phyloP scores from a whole-genome alignment of 2,113 vertebrate genomes.

The Grus americana region DNA sequence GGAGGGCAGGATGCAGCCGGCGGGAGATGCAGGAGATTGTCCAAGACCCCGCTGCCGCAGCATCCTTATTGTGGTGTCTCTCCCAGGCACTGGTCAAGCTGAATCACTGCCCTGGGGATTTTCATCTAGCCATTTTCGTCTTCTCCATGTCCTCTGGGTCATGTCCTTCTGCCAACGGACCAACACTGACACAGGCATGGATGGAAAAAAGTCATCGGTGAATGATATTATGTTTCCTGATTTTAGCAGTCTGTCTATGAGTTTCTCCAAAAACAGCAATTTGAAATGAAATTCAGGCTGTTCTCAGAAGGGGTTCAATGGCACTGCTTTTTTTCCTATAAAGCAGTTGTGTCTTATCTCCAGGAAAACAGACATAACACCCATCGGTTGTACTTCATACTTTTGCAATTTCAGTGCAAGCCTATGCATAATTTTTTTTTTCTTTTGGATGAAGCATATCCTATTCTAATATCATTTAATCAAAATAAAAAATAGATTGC shows the following conservation, averaged over 20 bases:
- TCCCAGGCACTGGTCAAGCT: neutral
- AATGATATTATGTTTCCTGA: neutral
- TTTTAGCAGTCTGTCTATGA: neutral
- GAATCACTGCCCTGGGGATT: neutral
- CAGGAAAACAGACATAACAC: neutral
- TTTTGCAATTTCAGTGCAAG: neutral
- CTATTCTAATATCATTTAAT: neutral
- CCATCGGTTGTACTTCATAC: neutral
- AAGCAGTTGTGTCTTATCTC: neutral
- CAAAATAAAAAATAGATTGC: neutral
- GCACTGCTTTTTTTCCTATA: neutral
- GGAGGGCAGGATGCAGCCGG: neutral
- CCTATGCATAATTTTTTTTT: neutral
- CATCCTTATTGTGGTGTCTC: rapidly evolving
- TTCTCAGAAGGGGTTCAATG: neutral
- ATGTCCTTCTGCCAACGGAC: neutral
- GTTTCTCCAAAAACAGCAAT: neutral
- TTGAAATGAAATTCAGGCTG: neutral
- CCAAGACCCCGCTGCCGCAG: neutral
- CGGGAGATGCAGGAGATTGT: neutral
- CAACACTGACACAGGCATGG: neutral
- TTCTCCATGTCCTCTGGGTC: neutral
- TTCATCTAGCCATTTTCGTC: neutral
- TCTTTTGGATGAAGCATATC: neutral
- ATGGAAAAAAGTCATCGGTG: neutral